These are phyloP conservation scores for Escarpia spicata DNA, from an alignment of 2,888 invertebrate genomes.

Conservation along the genomic window DNA sequence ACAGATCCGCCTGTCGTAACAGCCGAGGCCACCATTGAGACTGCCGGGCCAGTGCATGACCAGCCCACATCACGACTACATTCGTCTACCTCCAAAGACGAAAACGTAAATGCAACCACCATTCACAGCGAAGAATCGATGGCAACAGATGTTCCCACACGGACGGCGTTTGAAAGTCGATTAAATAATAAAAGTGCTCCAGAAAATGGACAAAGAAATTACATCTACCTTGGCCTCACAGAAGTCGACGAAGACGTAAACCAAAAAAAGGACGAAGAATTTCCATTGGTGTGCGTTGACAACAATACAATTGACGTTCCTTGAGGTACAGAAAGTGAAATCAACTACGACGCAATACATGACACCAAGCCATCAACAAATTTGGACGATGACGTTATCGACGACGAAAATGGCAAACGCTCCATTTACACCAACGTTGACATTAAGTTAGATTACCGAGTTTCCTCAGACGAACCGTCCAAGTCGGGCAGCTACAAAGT, in stretches of 20 bases:
- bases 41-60: background rate
- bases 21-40: background rate
- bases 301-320: background rate
- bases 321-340: background rate
- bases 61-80: background rate
- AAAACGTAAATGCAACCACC: too few relatives aligned
- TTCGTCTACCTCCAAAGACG: background rate
- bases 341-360: background rate
- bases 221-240: background rate
- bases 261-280: background rate
- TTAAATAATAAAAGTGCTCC: background rate
- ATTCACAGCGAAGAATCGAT: background rate
- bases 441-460: background rate
- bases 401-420: background rate
- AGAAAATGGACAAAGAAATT: background rate
- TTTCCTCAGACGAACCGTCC: background rate
- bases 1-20: constrained; percentile 6
- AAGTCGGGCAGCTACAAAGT: background rate
- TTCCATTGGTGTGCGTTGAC: background rate
- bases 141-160: background rate
- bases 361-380: background rate
- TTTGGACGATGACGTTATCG: background rate
- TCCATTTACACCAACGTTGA: background rate
- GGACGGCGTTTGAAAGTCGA: background rate
- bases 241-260: background rate